These are phyloP conservation scores for Heptranchias perlo DNA, from an alignment of 2,113 vertebrate species.

Conservation along the genomic window DNA sequence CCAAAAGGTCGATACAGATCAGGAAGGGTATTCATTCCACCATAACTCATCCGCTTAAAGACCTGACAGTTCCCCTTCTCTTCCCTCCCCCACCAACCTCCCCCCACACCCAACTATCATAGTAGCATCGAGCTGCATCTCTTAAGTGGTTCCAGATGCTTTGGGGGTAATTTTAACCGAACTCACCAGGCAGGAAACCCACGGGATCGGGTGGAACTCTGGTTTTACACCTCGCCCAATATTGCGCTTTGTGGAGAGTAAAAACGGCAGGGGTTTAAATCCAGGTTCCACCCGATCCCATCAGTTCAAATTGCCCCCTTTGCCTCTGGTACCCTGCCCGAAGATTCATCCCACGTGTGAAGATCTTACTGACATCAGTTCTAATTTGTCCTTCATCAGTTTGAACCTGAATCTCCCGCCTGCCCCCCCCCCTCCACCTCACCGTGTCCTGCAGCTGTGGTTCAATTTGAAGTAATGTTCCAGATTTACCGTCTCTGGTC, in stretches of 20 bases:
- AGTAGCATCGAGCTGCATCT: background rate
- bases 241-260: background rate
- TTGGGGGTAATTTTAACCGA: background rate
- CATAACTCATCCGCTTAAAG: background rate
- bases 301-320: background rate
- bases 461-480: background rate
- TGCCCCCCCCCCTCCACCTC: too few relatives aligned
- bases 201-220: background rate
- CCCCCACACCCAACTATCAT: background rate
- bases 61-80: too few relatives aligned
- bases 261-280: background rate
- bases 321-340: background rate
- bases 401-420: background rate
- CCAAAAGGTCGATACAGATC: background rate
- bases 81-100: too few relatives aligned
- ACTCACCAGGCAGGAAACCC: background rate
- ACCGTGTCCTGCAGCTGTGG: background rate
- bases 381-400: background rate
- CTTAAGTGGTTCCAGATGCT: background rate
- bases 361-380: background rate
- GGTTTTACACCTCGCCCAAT: background rate
- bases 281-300: too few relatives aligned
- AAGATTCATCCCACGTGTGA: background rate
- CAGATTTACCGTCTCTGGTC: background rate
- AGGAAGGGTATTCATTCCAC: background rate